Evolutionary conservation across 2,888 invertebrate genomes (phyloP).

Genomic region (Leucoptera coffeella): DNA sequence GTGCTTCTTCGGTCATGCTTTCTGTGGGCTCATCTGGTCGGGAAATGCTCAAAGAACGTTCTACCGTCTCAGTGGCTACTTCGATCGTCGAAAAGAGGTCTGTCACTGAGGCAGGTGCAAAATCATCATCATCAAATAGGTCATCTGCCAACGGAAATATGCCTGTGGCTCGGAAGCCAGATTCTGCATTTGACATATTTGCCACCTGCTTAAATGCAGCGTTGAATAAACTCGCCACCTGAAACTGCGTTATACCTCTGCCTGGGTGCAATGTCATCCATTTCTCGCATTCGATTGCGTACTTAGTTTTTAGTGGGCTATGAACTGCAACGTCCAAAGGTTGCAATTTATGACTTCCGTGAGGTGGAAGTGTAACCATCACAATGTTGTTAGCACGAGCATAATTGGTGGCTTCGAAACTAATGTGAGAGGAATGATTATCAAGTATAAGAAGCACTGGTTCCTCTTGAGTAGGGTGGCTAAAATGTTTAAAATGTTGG

Average conservation of each 20-base stretch:
- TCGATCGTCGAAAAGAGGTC: no score
- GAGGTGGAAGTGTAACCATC: no score
- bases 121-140: slow-evolving; percentile 8
- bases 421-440: slow-evolving; percentile 4
- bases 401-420: slow-evolving; percentile 8
- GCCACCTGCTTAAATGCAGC: slow-evolving; percentile 9
- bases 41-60: no score
- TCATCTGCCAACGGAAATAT: slow-evolving; percentile 9
- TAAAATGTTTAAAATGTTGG: slow-evolving; percentile 8
- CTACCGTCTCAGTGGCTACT: no score
- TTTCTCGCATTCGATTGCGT: slow-evolving; percentile 10
- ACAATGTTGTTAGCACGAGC: no score
- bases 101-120: slow-evolving; percentile 4
- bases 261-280: slow-evolving; percentile 9
- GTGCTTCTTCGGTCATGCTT: no score
- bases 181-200: slow-evolving; percentile 9
- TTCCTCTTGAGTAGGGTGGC: slow-evolving; percentile 9
- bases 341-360: slow-evolving; percentile 9
- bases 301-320: slow-evolving; percentile 9
- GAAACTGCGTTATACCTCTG: slow-evolving; percentile 10
- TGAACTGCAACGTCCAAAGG: slow-evolving; percentile 10
- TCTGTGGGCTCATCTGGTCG: no score
- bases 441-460: slow-evolving; percentile 10
- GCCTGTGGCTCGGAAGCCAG: slow-evolving; percentile 9
- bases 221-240: slow-evolving; percentile 10